These are phyloP conservation scores for Lagorchestes hirsutus DNA, from an alignment of 2,797 vertebrate genomes.

Conservation along the genomic window DNA sequence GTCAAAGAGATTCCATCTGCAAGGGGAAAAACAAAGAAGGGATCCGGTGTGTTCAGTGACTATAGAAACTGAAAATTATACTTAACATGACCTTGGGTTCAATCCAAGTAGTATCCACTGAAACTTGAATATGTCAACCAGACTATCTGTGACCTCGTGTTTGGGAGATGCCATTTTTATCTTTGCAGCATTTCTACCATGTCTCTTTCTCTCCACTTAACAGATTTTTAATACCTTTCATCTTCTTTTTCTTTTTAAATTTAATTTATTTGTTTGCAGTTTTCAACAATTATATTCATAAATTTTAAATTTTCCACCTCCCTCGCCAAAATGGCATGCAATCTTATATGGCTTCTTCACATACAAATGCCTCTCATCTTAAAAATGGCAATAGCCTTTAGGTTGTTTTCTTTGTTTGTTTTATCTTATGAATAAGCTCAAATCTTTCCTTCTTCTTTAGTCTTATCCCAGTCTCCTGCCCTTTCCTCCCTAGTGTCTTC, in stretches of 20 bases:
- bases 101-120: neutral
- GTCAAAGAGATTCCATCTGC: neutral
- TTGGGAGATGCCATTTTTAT: neutral
- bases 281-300: too few relatives aligned
- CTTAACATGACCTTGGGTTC: neutral
- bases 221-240: neutral
- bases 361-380: neutral
- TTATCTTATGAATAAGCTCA: neutral
- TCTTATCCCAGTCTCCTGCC: neutral
- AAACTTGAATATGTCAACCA: neutral
- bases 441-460: neutral
- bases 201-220: neutral
- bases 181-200: neutral
- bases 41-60: neutral
- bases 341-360: too few relatives aligned
- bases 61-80: neutral
- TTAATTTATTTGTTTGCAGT: too few relatives aligned
- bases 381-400: neutral
- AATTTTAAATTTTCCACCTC: too few relatives aligned
- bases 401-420: too few relatives aligned
- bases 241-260: neutral
- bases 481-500: neutral
- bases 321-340: too few relatives aligned
- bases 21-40: neutral
- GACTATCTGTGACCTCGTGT: neutral